A percentile compares a stretch with the other conserved stretches of the same genome.
Evolutionary conservation across 2,888 invertebrate genomes (phyloP).

Genomic region (Amblyteles armatorius): DNA sequence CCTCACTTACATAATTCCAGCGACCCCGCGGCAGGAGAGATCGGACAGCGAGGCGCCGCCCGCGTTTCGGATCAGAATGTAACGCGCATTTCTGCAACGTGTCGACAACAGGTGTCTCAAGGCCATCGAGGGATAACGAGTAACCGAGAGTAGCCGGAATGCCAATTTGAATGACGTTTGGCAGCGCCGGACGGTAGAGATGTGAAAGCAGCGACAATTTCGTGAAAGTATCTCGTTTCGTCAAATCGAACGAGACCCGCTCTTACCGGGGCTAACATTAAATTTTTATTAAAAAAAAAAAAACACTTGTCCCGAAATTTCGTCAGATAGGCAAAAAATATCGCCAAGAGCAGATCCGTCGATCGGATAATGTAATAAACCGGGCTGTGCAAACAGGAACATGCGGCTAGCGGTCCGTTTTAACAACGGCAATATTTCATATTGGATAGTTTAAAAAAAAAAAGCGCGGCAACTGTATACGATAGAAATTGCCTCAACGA

Average conservation of each 20-base stretch:
- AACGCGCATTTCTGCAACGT: conserved; percentile 15
- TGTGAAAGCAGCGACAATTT: conserved; percentile 51
- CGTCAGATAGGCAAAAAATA: not conserved
- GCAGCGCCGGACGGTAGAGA: not conserved
- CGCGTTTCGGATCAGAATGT: conserved; percentile 31
- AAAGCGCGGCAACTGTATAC: not conserved
- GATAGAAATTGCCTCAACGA: conserved; percentile 33
- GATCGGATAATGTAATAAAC: not conserved
- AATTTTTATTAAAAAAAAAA: not conserved
- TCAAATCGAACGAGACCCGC: not conserved
- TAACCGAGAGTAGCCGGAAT: conserved; percentile 15
- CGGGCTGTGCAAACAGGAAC: not conserved
- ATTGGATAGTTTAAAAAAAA: not conserved
- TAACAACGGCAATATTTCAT: not conserved
- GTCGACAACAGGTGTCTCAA: conserved; percentile 73
- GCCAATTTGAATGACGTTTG: conserved; percentile 47
- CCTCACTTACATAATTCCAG: conserved; percentile 30
- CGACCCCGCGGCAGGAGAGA: conserved; percentile 38
- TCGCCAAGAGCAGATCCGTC: not conserved
- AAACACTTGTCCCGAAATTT: not conserved
- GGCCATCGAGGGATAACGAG: conserved; percentile 64
- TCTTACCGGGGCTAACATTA: no score
- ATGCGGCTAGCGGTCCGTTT: not conserved
- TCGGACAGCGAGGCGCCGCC: conserved; percentile 55
- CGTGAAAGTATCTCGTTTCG: conserved; percentile 16